Evolutionary conservation across 2,888 invertebrate species (phyloP).

Genomic region (Physocephala rufipes): DNA sequence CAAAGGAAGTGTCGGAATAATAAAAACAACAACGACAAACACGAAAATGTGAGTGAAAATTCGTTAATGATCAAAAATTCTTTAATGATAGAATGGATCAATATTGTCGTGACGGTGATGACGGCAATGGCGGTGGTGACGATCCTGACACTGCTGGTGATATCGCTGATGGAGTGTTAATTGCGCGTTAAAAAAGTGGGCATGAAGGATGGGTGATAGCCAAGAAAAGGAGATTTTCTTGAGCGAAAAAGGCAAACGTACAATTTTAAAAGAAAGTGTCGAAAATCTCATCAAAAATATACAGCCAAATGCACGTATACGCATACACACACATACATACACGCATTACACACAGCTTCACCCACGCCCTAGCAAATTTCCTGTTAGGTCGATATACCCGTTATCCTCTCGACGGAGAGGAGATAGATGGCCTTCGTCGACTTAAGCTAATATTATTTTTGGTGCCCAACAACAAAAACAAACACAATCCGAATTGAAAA

Average conservation of each 20-base stretch:
- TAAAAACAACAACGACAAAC: conserved; percentile 7
- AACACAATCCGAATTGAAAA: conserved; percentile 13
- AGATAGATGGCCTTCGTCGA: neutral
- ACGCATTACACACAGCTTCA: conserved; percentile 8
- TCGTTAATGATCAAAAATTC: neutral
- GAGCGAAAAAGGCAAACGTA: conserved; percentile 18
- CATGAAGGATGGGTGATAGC: neutral
- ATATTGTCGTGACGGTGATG: neutral
- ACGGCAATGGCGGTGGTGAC: neutral
- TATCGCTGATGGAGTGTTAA: conserved; percentile 35
- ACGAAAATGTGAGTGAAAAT: neutral
- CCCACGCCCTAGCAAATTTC: neutral
- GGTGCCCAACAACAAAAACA: conserved; percentile 23
- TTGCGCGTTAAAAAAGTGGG: conserved; percentile 37
- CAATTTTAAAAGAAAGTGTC: neutral
- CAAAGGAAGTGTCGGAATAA: no score
- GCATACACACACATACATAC: conserved; percentile 15
- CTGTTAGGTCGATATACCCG: conserved; percentile 7
- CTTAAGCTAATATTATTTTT: conserved; percentile 30
- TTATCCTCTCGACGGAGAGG: conserved; percentile 19
- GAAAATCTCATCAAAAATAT: neutral
- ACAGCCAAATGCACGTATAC: no score
- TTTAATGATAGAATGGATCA: neutral
- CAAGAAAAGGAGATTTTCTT: conserved; percentile 33
- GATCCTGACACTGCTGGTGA: neutral